Base-by-base conservation (phyloP, 2,888 invertebrate species). In the Macrophya alboannulata region DNA sequence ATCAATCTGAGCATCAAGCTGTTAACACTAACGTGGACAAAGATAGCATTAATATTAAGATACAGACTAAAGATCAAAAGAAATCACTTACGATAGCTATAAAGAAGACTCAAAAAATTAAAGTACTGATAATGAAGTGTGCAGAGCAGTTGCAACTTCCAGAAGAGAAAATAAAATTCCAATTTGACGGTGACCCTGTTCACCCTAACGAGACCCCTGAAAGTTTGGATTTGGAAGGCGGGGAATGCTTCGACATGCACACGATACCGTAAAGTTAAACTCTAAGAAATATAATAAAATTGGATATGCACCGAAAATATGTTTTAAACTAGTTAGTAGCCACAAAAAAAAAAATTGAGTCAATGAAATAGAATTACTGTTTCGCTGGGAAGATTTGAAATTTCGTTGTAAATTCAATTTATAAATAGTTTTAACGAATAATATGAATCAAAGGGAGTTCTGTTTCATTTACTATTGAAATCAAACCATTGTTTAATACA, bases 231-330 rank as follows among this genome's bases (percentile, higher is more conserved):
- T 74, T 93, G 15, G 93, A 93, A 45, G 88, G 90, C 65, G 92
- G 92, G 88, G 92, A 92, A 0, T 93, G 93, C 72, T 84, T 93
- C 5, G 93, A 93, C 89, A 87, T 92, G 15, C 86, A 88, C 85
- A 86, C 88, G 4, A n/a, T 85, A 45, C 21, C 79, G 25, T 79
- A 21, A 85, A 77, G 31, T 48, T 81, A n/a, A 55, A 65, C 9
- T 74, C 15, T 12, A 55, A 55, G 17, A 55, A n/a, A n/a, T 37
- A 37, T 81, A n/a, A 51, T 43, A 8, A 25, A 25, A 21, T 9
- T 62, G 21, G 17, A 21, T 55, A 1, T 15, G 17, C 17, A 37
- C 37, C 37, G 17, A 68, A 37, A 37, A 37, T 68, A 1, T 68
- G 37, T 68, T 68, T 68, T 25, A 37, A 2, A 68, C 37, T 37